Percentiles rank a stretch among this genome's conserved stretches.
phyloP scores from a whole-genome alignment of 2,113 vertebrate species.

The Mus pahari region DNA sequence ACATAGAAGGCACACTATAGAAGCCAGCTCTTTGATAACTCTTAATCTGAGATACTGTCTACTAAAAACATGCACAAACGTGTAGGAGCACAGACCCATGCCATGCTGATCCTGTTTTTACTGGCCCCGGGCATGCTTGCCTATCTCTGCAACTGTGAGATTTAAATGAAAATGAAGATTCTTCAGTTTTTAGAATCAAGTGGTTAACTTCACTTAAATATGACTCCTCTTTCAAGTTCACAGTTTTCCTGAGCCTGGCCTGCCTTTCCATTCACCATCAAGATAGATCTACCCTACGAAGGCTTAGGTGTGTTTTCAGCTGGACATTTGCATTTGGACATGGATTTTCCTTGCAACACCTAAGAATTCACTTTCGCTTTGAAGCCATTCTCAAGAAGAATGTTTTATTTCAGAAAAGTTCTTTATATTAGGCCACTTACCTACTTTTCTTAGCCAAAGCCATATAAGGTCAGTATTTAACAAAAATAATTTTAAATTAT shows the following conservation, averaged over 20 bases:
- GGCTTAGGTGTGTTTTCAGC: background rate
- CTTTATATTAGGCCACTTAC: background rate
- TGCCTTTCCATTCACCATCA: background rate
- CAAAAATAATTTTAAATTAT: background rate
- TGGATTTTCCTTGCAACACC: background rate
- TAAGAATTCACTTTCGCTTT: conserved; percentile 22
- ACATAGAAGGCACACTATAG: background rate
- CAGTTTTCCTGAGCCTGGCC: background rate
- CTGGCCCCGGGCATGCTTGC: background rate
- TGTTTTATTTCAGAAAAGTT: background rate
- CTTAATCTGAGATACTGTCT: background rate
- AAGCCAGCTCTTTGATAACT: background rate
- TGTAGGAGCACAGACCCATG: background rate
- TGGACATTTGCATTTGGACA: no score
- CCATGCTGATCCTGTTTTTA: background rate
- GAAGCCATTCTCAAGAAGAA: background rate
- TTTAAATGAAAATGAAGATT: conserved; percentile 28
- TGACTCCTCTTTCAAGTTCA: background rate
- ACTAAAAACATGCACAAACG: background rate
- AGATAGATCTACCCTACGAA: background rate
- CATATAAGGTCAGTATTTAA: conserved; percentile 13
- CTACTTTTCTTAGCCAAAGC: background rate
- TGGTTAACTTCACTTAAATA: background rate
- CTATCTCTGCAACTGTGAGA: background rate
- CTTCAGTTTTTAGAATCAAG: background rate